Conservation (phyloP, 2,113 vertebrate species). For the Trematocara macrostoma region DNA sequence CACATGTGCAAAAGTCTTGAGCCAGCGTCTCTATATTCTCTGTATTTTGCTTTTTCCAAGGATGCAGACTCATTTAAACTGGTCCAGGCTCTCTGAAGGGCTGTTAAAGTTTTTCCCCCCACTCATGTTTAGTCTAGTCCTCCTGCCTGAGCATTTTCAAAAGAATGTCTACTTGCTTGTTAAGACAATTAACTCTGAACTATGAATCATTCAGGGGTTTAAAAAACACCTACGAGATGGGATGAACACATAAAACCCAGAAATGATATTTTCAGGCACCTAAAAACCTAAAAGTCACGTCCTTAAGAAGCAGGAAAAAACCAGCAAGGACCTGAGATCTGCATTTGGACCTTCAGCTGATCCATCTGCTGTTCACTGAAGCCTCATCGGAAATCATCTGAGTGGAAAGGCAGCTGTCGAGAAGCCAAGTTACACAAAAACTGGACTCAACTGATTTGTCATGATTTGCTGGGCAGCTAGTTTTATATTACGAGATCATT, state of each 20-base stretch:
- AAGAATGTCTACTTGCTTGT: neutral
- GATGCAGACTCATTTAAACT: neutral
- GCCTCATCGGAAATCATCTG: neutral
- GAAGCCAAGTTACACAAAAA: neutral
- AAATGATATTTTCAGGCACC: neutral
- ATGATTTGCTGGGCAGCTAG: neutral
- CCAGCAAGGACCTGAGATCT: neutral
- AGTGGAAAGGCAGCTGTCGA: neutral
- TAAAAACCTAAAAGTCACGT: neutral
- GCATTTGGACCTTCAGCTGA: neutral
- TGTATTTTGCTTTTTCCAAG: neutral
- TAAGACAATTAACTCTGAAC: neutral
- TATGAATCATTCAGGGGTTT: neutral
- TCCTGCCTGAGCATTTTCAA: too few species aligned
- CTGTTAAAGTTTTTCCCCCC: neutral
- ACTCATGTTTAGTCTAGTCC: neutral
- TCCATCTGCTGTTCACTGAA: neutral
- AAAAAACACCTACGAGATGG: neutral
- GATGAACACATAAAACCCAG: neutral
- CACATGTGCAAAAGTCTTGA: neutral
- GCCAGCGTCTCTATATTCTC: neutral
- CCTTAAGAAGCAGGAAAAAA: neutral
- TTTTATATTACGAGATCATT: neutral
- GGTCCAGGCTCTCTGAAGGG: neutral
- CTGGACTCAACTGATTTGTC: neutral